phyloP scores from a whole-genome alignment of 2,797 vertebrate species.

The Dipus sagitta region DNA sequence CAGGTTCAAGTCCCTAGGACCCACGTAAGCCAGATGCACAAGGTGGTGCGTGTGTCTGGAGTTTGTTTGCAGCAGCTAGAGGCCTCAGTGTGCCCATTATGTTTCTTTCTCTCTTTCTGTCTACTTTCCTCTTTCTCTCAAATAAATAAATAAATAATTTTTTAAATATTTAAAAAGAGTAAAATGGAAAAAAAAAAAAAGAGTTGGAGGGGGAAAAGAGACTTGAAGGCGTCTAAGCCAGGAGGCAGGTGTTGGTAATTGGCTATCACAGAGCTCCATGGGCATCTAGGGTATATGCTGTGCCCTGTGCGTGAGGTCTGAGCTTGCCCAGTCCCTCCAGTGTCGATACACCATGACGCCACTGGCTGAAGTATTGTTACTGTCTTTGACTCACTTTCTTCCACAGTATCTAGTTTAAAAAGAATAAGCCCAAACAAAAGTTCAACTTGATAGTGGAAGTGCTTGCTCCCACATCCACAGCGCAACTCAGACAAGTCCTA shows the following conservation, averaged over 20 bases:
- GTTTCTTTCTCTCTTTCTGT: too few relatives aligned
- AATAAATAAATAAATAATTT: too few relatives aligned
- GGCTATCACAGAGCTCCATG: rapidly evolving
- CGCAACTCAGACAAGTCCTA: not conserved
- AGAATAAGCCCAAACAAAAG: not conserved
- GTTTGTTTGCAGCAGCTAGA: too few relatives aligned
- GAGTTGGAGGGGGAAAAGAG: too few relatives aligned
- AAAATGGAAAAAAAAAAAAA: not conserved
- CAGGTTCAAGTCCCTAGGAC: too few relatives aligned
- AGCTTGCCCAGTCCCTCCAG: not conserved
- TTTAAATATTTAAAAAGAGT: too few relatives aligned
- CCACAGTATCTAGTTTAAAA: not conserved
- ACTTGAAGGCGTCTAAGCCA: too few relatives aligned
- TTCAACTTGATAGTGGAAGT: not conserved
- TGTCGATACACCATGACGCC: not conserved
- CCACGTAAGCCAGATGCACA: too few relatives aligned
- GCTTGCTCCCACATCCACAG: not conserved
- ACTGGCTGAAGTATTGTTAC: not conserved
- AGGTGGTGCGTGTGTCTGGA: too few relatives aligned
- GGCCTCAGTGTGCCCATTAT: too few relatives aligned
- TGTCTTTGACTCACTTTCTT: not conserved
- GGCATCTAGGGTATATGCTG: rapidly evolving
- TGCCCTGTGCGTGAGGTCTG: rapidly evolving
- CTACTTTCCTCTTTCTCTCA: too few relatives aligned
- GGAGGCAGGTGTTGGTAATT: too few relatives aligned